Conservation (phyloP, 2,797 vertebrate species). For the Spondyliosoma cantharus region DNA sequence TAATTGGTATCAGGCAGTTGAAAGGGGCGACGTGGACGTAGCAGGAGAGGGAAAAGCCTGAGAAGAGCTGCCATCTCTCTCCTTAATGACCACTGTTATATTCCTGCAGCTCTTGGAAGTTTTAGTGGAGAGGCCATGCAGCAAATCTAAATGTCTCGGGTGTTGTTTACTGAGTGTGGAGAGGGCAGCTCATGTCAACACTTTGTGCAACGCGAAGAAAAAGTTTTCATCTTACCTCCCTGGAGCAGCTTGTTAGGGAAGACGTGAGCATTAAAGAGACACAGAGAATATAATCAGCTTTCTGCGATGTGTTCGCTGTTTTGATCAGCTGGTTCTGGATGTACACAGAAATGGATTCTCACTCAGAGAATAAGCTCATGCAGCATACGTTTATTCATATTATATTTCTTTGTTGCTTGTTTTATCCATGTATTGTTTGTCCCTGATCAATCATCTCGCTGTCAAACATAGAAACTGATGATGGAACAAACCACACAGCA, state of each 20-base stretch:
- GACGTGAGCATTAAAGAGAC: conserved; percentile 1
- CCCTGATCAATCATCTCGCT: conserved; percentile 24
- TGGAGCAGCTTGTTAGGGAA: conserved; percentile 31
- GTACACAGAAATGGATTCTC: background rate
- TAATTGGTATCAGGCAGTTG: conserved; percentile 49
- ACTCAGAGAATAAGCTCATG: background rate
- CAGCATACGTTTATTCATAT: background rate
- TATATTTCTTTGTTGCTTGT: conserved; percentile 24
- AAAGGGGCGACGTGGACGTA: conserved; percentile 15
- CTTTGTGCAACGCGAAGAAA: background rate
- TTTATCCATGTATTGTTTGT: conserved; percentile 19
- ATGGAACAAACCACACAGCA: conserved; percentile 37
- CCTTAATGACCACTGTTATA: conserved; percentile 10
- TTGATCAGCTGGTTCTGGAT: conserved; percentile 9
- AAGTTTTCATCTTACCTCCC: conserved; percentile 24
- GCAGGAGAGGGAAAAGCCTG: conserved; percentile 23
- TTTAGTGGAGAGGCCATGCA: background rate
- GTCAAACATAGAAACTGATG: conserved; percentile 37
- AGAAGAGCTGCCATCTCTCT: conserved; percentile 1
- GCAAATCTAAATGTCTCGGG: conserved; percentile 8
- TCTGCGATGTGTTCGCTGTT: conserved; percentile 2
- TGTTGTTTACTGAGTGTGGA: conserved; percentile 29
- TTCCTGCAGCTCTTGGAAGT: conserved; percentile 11
- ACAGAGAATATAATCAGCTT: conserved; percentile 21
- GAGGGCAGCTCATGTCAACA: conserved; percentile 15